Base-by-base conservation (phyloP, 1,140 invertebrate species). In the Pseudachorutes palmiensis region DNA sequence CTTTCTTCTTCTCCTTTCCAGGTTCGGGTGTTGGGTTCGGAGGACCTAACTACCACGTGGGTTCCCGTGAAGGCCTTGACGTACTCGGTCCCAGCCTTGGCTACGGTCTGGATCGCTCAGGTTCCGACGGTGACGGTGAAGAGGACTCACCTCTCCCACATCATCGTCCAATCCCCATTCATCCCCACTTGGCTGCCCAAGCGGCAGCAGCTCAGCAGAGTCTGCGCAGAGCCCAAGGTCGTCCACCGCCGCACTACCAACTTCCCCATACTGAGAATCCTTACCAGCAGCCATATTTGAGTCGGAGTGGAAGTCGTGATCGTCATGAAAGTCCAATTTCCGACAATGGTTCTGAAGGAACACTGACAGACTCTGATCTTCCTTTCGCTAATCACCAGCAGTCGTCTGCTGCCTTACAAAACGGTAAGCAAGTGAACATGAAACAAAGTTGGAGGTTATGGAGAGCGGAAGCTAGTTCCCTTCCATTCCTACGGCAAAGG, bases 271-370 rank as follows among this genome's bases (percentile, higher is more conserved):
- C 12, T n/a, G 68, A 72, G 51, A 70, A 72, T 31, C 71, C 68
- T 33, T 74, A 74, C 64, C 72, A 71, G 49, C 69, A 71, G 22
- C 70, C 68, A 1, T 71, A 71, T 55, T 31, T 71, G 2, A 65
- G 69, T 19, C 55, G 72, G 24, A 49, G 63, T 30, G 83, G 84
- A 86, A 87, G 41, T 82, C 88, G 51, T 86, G 86, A 55, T 55
- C 51, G 24, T 26, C 51, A 55, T 72, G 87, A 88, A 78, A 88
- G 87, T 70, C 87, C 87, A 0, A 87, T 87, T 45, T 88, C 86
- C 19, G 87, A 88, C 72, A 88, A 88, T 85, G 87, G 85, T 24
- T 88, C 87, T 48, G 87, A 89, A 84, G 88, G 88, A 22, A 89
- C 88, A 0, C 82, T 89, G 67, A 89, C 88, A 5, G 88, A 89